Evolutionary conservation across 1,140 invertebrate genomes (phyloP), one percentile per base, ranked within the genome.

Genomic region (Drosophila nebulosa): DNA sequence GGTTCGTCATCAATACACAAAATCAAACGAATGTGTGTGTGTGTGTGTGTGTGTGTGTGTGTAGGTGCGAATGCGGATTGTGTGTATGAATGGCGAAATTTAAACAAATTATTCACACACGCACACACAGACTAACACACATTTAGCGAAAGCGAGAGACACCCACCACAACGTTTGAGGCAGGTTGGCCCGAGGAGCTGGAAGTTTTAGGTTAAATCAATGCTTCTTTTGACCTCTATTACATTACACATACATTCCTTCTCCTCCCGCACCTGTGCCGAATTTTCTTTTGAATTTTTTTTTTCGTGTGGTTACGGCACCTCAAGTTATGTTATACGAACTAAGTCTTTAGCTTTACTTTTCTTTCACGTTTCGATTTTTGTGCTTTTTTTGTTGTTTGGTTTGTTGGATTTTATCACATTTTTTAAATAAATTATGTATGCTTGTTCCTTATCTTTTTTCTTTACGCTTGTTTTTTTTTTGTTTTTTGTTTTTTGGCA

Each of bases 151-250:
- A 52, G 35, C 42, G 42, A 53, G 53, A 69, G 56, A 50, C 59
- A 72, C 35, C 30, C 51, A 24, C 35, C 57, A 32, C 36, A 32
- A 32, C 36, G 60, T 62, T 4, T 12, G 10, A 1, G 18, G 39
- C 26, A 55, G 24, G 52, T n/a, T n/a, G 7, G 26, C 35, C 24
- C 63, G 55, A 62, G 64, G 74, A 64, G 70, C 50, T 67, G 71
- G 63, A 75, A 81, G 81, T 74, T 79, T 80, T 74, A 83, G 71
- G 65, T 83, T 86, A 86, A 88, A 88, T 88, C 83, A 88, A 89
- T 88, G 83, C 83, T 88, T 88, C 84, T 83, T 88, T 88, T 88
- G 83, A 88, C 83, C 83, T 88, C 83, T 88, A 88, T 89, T 79
- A 86, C 81, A 81, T 88, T 46, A 46, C 39, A 46, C 3, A 42